These are phyloP conservation scores for Limnodromus scolopaceus DNA, from an alignment of 2,797 vertebrate species.

Conservation along the genomic window DNA sequence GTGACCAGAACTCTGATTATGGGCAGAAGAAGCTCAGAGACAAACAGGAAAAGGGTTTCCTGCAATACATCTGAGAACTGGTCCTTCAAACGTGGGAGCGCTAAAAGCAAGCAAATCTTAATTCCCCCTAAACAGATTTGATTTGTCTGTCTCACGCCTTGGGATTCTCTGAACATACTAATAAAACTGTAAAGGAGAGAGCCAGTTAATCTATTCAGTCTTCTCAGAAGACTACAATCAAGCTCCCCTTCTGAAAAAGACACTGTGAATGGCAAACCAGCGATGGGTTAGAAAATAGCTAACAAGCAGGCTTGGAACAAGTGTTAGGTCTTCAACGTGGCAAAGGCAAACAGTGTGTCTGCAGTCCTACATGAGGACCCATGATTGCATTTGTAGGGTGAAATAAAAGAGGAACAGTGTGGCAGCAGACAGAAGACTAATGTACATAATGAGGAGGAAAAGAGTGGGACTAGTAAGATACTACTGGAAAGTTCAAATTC, in stretches of 20 bases:
- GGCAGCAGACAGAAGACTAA: not conserved
- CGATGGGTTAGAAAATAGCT: not conserved
- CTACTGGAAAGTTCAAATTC: not conserved
- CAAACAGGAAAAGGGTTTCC: slow-evolving; percentile 19
- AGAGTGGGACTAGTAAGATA: not conserved
- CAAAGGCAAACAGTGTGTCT: not conserved
- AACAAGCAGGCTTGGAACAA: not conserved
- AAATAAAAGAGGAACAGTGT: not conserved
- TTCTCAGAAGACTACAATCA: not conserved
- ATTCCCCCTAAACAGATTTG: not conserved
- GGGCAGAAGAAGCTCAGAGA: not conserved
- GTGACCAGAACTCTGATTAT: not conserved
- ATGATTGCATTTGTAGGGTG: not conserved
- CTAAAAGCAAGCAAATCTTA: not conserved
- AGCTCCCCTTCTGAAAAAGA: slow-evolving; percentile 17
- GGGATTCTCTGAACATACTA: not conserved
- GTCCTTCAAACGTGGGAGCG: not conserved
- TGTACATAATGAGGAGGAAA: not conserved
- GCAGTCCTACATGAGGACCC: not conserved
- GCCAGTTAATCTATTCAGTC: not conserved
- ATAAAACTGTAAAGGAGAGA: not conserved
- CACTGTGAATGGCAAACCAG: not conserved
- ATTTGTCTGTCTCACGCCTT: not conserved
- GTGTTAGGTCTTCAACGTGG: not conserved
- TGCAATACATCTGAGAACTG: not conserved